phyloP scores from a whole-genome alignment of 2,797 vertebrate species.

The Poecilia gillii region DNA sequence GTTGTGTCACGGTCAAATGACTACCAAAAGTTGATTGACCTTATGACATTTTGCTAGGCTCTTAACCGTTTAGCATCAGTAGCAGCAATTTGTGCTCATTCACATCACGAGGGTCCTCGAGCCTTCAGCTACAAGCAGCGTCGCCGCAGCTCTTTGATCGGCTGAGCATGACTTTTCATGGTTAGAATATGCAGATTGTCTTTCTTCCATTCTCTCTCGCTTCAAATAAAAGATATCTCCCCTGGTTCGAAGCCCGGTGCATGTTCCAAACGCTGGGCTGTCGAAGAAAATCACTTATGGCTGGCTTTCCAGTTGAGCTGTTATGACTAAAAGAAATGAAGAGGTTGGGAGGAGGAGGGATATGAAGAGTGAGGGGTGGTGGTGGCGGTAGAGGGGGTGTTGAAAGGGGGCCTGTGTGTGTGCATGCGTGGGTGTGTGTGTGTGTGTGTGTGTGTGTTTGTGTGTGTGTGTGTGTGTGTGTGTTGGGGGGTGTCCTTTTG shows the following conservation, averaged over 20 bases:
- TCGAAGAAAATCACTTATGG: constrained; percentile 78
- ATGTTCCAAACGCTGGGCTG: constrained; percentile 69
- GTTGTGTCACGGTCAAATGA: constrained; percentile 71
- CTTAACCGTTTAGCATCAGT: constrained; percentile 70
- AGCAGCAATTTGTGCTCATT: constrained; percentile 73
- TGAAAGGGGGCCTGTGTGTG: constrained; percentile 31
- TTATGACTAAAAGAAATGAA: constrained; percentile 80
- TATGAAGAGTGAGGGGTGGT: constrained; percentile 34
- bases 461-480: neutral
- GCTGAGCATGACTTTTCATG: constrained; percentile 68
- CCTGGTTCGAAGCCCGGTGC: constrained; percentile 51
- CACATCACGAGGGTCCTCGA: constrained; percentile 57
- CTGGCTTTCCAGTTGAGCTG: constrained; percentile 83
- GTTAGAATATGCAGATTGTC: constrained; percentile 76
- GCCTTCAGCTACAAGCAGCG: constrained; percentile 75
- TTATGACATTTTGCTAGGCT: constrained; percentile 67
- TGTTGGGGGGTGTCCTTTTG: constrained; percentile 70
- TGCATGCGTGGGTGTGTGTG: neutral
- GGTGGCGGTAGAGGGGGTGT: constrained; percentile 41
- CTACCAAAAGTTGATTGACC: constrained; percentile 76
- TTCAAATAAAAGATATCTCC: constrained; percentile 49
- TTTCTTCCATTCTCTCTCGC: constrained; percentile 18
- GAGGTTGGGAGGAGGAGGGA: constrained; percentile 63
- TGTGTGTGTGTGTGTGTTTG: neutral
- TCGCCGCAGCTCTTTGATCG: constrained; percentile 74